Evolutionary conservation across 2,888 invertebrate species (phyloP).

Genomic region (Melieria picta): DNA sequence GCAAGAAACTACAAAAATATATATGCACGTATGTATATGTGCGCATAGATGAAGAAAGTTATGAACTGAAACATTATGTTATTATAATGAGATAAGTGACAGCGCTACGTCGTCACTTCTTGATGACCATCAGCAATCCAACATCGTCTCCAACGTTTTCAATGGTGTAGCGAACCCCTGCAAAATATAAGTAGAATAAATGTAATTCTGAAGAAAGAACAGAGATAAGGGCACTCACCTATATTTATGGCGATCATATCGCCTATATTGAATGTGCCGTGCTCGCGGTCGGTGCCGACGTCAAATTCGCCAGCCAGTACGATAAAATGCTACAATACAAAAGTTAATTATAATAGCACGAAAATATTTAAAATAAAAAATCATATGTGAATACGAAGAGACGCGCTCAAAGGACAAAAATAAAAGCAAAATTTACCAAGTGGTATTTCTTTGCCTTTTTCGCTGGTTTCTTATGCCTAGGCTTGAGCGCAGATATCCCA

Average conservation of each 20-base stretch:
- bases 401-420: neutral
- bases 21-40: no score
- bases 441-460: slow-evolving; percentile 44
- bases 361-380: slow-evolving; percentile 1
- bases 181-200: neutral
- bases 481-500: slow-evolving; percentile 50
- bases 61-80: no score
- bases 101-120: slow-evolving; percentile 34
- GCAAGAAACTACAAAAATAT: no score
- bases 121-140: slow-evolving; percentile 46
- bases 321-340: slow-evolving; percentile 45
- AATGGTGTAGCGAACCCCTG: slow-evolving; percentile 46
- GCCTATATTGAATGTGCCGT: slow-evolving; percentile 40
- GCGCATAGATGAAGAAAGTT: no score
- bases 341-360: neutral
- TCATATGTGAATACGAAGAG: neutral
- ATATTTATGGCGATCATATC: slow-evolving; percentile 49
- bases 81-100: no score
- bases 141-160: slow-evolving; percentile 44
- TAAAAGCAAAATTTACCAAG: slow-evolving; percentile 42
- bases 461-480: slow-evolving; percentile 45
- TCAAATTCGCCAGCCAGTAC: slow-evolving; percentile 47
- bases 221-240: slow-evolving; percentile 40
- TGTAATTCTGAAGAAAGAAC: neutral
- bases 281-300: slow-evolving; percentile 42